A percentile compares a stretch with the other conserved stretches of the same genome.
Conservation (phyloP, 2,888 invertebrate genomes). For the Pandemis cinnamomeana region DNA sequence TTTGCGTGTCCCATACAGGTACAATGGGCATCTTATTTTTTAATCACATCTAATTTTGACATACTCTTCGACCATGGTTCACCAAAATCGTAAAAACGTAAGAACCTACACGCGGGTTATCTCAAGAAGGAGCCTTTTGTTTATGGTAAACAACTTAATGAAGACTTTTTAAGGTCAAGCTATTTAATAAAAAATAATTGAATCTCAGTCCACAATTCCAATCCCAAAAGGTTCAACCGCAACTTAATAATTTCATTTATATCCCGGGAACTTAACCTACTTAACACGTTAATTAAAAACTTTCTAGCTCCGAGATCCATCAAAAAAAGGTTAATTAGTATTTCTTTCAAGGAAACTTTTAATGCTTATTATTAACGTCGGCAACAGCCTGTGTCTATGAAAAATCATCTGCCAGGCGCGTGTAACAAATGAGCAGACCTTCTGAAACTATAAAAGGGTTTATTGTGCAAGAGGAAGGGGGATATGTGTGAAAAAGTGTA, state of each 20-base stretch:
- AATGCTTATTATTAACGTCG: slow-evolving; percentile 40
- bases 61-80: too few relatives aligned
- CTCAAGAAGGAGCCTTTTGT: too few relatives aligned
- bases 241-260: slow-evolving; percentile 3
- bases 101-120: too few relatives aligned
- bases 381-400: slow-evolving; percentile 41
- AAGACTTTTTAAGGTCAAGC: background rate
- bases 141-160: too few relatives aligned
- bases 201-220: background rate
- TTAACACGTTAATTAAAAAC: slow-evolving; percentile 40
- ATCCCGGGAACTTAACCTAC: slow-evolving; percentile 11
- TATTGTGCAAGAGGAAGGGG: slow-evolving; percentile 2
- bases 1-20: background rate
- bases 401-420: slow-evolving; percentile 29
- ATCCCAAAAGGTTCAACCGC: background rate
- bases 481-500: background rate
- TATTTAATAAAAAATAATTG: background rate
- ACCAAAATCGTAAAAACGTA: too few relatives aligned
- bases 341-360: slow-evolving; percentile 27
- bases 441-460: slow-evolving; percentile 5
- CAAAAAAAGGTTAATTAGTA: slow-evolving; percentile 36
- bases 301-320: slow-evolving; percentile 28
- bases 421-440: slow-evolving; percentile 20
- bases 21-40: background rate
- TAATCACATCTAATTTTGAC: too few relatives aligned